Base-by-base conservation (phyloP, 2,888 invertebrate species). In the Acrobasis consociella region DNA sequence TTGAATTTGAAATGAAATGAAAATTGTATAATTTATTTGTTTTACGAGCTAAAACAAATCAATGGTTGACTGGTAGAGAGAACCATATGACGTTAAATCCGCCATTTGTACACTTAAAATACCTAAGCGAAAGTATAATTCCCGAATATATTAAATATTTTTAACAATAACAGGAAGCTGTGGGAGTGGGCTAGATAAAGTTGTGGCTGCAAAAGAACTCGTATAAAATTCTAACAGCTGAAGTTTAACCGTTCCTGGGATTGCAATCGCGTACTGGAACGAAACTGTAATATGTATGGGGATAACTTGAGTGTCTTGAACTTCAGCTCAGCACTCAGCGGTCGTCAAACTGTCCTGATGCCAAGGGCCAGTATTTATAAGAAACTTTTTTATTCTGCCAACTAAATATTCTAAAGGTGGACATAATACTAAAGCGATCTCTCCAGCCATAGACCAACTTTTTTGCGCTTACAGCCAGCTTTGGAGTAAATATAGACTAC, bases 171-270 rank as follows among this genome's bases (percentile, higher is more conserved):
- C 42, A 13, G 11, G 39, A 56, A 42, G 31, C 42, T 22, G 13
- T 42, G 42, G 13, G 22, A 55, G 39, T 22, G 22, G 15, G 31
- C 7, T 1, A 31, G 31, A 31, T 31, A 31, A 5, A n/a, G 46
- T 46, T 46, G n/a, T 0, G 16, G 55, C 46, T 42, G 56, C 16
- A 11, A 56, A 42, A 56, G 42, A 56, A 56, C 56, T 56, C 56
- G 42, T 42, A 56, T 56, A 46, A 56, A 56, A 56, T 46, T 56
- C 42, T 56, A 17, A 56, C 39, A 56, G 22, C 39, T 10, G 16
- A 39, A 56, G 42, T 56, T 56, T 56, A 13, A 56, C 55, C 9
- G 37, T 39, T 52, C 11, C 42, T 56, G 16, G 56, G 56, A 56
- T 42, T 42, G 56, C 46, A 8, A 42, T 10, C 42, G 42, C 42